Percentiles rank a stretch among this genome's conserved stretches.
Evolutionary conservation across 1,140 invertebrate species (phyloP).

Genomic region (Choristoneura fumiferana): DNA sequence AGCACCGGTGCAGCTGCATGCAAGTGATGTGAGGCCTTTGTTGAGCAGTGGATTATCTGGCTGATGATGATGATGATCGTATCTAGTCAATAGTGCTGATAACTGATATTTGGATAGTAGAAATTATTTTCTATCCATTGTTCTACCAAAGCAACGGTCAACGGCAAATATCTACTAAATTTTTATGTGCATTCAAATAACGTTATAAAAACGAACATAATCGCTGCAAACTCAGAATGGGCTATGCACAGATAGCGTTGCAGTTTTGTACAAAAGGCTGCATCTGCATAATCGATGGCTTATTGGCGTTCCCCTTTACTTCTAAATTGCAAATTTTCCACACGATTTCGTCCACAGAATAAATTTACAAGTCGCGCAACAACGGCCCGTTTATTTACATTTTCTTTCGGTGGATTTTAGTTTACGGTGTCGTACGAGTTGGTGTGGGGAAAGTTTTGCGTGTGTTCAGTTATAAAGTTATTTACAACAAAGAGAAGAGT

Average conservation of each 20-base stretch:
- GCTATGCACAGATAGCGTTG: slow-evolving; percentile 67
- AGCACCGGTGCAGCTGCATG: too few species aligned
- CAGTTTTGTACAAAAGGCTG: slow-evolving; percentile 64
- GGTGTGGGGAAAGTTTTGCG: background rate
- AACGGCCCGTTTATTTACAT: slow-evolving; percentile 61
- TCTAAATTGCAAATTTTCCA: slow-evolving; percentile 77
- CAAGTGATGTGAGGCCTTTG: too few species aligned
- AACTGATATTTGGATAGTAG: too few species aligned
- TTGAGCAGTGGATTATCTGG: too few species aligned
- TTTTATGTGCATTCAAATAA: too few species aligned
- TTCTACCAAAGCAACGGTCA: too few species aligned
- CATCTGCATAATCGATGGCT: slow-evolving; percentile 76
- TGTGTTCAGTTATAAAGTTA: too few species aligned
- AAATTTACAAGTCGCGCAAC: slow-evolving; percentile 68
- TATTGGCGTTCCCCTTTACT: slow-evolving; percentile 75
- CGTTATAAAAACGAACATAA: slow-evolving; percentile 8
- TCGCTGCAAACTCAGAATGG: slow-evolving; percentile 31
- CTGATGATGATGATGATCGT: too few species aligned
- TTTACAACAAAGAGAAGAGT: too few species aligned
- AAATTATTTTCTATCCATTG: too few species aligned
- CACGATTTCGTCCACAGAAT: slow-evolving; percentile 72
- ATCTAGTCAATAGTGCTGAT: too few species aligned
- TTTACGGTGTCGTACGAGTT: slow-evolving; percentile 3
- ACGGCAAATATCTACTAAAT: too few species aligned
- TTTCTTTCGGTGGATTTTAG: slow-evolving; percentile 31